Percentiles rank a stretch among this genome's conserved stretches.
phyloP scores from a whole-genome alignment of 2,113 vertebrate species.

The Dunckerocampus dactyliophorus region DNA sequence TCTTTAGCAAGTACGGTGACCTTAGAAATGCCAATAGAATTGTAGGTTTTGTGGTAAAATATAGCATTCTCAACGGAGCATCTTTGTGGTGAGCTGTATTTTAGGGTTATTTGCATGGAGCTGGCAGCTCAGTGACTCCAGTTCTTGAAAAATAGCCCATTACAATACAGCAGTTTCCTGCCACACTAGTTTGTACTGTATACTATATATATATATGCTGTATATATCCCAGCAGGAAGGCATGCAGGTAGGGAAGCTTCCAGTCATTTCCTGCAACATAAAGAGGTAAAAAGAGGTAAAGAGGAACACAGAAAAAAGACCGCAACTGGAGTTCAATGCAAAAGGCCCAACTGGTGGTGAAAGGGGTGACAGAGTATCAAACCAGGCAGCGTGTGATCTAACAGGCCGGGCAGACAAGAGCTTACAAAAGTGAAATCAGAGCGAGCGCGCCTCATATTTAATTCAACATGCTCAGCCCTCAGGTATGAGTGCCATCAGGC shows the following conservation, averaged over 20 bases:
- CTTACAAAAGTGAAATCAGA: constrained; percentile 24
- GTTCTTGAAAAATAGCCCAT: too few relatives aligned
- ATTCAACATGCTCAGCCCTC: constrained; percentile 27
- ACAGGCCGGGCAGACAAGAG: constrained; percentile 1
- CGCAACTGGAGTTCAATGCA: constrained; percentile 2
- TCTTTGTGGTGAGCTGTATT: too few relatives aligned
- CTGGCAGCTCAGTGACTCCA: too few relatives aligned
- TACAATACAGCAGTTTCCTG: background rate
- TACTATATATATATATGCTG: too few relatives aligned
- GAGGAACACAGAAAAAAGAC: constrained; percentile 11
- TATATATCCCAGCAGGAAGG: background rate
- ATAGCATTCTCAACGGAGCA: too few relatives aligned
- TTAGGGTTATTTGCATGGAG: too few relatives aligned
- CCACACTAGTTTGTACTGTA: too few relatives aligned
- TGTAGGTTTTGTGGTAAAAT: too few relatives aligned
- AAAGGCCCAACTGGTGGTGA: constrained; percentile 5
- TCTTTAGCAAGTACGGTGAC: too few relatives aligned
- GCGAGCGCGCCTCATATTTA: constrained; percentile 22
- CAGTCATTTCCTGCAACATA: constrained; percentile 16
- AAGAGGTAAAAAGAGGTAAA: background rate
- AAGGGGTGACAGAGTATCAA: background rate
- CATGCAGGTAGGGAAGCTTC: constrained; percentile 1
- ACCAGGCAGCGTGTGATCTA: background rate
- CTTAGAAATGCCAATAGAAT: too few relatives aligned
- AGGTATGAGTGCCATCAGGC: constrained; percentile 27